These are phyloP conservation scores for Geococcyx californianus DNA, from an alignment of 2,113 vertebrate species.

Conservation along the genomic window DNA sequence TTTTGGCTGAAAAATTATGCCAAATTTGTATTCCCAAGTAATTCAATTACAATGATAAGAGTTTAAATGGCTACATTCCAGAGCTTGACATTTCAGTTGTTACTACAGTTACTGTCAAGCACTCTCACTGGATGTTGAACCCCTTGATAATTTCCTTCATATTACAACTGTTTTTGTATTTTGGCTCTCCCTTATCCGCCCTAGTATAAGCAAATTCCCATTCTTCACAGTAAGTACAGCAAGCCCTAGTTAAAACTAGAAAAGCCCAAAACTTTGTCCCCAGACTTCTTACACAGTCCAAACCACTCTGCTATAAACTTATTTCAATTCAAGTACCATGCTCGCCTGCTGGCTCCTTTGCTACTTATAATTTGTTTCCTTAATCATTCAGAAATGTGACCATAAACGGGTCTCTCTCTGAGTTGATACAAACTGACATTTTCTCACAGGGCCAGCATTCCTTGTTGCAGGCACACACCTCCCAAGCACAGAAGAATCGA, in stretches of 20 bases:
- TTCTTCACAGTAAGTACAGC: background rate
- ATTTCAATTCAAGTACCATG: rapidly evolving
- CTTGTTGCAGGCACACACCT: rapidly evolving
- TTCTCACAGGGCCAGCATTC: background rate
- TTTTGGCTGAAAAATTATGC: background rate
- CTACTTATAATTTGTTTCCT: background rate
- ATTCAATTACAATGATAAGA: background rate
- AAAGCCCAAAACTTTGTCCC: background rate
- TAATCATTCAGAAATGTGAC: background rate
- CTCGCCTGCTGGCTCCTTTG: background rate
- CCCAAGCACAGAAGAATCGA: rapidly evolving
- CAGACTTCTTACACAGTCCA: background rate
- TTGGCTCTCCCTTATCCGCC: background rate
- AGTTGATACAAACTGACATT: background rate
- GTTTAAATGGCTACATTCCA: background rate
- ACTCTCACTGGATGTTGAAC: background rate
- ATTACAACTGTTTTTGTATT: background rate
- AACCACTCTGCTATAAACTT: background rate
- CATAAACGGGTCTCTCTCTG: background rate
- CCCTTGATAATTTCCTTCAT: background rate
- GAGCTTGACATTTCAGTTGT: background rate
- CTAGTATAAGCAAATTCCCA: background rate
- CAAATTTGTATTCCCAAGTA: background rate
- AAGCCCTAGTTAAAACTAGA: background rate
- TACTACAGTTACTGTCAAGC: background rate